These are phyloP conservation scores for Syngnathus floridae DNA, from an alignment of 2,113 vertebrate genomes.

Conservation along the genomic window DNA sequence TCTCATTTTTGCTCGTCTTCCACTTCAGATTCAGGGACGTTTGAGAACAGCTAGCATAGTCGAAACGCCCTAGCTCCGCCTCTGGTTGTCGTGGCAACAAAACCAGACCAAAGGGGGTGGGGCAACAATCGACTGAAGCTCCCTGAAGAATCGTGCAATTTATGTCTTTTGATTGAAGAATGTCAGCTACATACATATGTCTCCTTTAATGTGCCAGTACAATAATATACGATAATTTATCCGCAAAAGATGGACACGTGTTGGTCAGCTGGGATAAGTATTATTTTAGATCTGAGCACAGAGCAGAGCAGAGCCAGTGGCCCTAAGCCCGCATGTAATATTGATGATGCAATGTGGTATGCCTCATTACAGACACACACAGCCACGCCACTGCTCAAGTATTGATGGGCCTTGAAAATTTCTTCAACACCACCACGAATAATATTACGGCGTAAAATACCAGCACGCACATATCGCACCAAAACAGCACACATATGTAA, in stretches of 20 bases:
- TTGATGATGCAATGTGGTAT: conserved; percentile 66
- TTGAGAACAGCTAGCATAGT: background rate
- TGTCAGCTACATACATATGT: background rate
- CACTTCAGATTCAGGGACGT: no score
- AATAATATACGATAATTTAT: background rate
- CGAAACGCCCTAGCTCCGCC: background rate
- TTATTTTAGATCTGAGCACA: conserved; percentile 38
- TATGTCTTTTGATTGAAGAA: background rate
- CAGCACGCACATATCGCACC: conserved; percentile 15
- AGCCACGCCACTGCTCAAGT: conserved; percentile 61
- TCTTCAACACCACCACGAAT: conserved; percentile 53
- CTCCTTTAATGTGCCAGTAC: background rate
- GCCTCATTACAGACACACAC: conserved; percentile 70
- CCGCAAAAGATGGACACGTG: background rate
- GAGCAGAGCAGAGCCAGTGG: conserved; percentile 41
- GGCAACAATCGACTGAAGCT: background rate
- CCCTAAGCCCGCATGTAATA: conserved; percentile 66
- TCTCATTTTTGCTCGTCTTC: no score
- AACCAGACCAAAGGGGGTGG: background rate
- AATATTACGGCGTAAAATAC: conserved; percentile 40
- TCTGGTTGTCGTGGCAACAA: background rate
- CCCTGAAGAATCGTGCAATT: background rate
- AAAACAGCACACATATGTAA: conserved; percentile 38
- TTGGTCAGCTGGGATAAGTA: conserved; percentile 13
- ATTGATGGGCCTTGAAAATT: conserved; percentile 68